Conservation (phyloP, 2,888 invertebrate species). For the Epinotia brunnichana region DNA sequence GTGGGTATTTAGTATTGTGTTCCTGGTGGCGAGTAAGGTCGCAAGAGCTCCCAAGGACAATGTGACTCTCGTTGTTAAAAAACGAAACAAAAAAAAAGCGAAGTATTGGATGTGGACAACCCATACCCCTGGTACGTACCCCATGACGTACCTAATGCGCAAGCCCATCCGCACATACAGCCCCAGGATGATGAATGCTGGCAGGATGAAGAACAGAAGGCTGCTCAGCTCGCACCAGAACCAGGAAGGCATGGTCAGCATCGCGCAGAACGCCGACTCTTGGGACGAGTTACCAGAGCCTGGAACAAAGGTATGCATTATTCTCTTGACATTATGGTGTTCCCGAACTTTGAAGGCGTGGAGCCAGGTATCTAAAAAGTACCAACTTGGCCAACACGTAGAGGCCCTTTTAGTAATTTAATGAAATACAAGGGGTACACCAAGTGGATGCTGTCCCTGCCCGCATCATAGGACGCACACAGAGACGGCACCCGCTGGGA, state of each 20-base stretch:
- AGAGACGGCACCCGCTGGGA: neutral
- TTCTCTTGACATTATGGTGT: neutral
- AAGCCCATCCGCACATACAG: constrained; percentile 92
- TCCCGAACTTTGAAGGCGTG: neutral
- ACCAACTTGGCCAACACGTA: neutral
- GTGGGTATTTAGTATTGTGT: too few species aligned
- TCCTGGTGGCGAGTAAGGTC: too few species aligned
- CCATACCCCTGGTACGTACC: constrained; percentile 55
- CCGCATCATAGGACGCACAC: neutral
- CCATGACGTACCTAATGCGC: constrained; percentile 84
- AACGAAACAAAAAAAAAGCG: too few species aligned
- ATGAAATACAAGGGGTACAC: neutral
- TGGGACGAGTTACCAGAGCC: constrained; percentile 73
- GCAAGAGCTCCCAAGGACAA: too few species aligned
- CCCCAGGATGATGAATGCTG: constrained; percentile 87
- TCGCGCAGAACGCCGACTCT: constrained; percentile 92
- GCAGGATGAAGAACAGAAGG: constrained; percentile 91
- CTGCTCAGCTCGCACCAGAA: constrained; percentile 92
- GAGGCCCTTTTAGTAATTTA: neutral
- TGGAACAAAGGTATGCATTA: constrained; percentile 45
- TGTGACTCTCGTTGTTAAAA: too few species aligned
- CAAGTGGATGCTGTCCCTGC: neutral
- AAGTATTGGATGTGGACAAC: too few species aligned
- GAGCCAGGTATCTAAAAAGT: too few species aligned
- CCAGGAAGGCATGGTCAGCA: constrained; percentile 85